Base-by-base conservation (phyloP, 2,797 vertebrate genomes). In the Harpagifer antarcticus region DNA sequence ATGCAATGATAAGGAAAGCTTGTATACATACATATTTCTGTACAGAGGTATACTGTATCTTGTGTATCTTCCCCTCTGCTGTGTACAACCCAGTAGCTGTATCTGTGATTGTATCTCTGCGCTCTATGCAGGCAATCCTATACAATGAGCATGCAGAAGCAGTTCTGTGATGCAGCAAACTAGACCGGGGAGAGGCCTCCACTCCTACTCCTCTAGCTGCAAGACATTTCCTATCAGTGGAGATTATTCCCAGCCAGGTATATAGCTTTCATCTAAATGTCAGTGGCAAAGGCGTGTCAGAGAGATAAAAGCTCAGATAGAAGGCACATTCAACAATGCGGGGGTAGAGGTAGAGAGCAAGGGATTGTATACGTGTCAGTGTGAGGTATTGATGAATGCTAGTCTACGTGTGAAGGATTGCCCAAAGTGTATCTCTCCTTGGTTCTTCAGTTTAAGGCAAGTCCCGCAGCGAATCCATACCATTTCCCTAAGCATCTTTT, bases 191-290 rank as follows among this genome's bases (percentile, higher is more conserved):
- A 78, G 73, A 84, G n/a, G 74, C 73, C 74, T 45, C 49, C 78
- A 70, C 79, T 86, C 74, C 79, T 73, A 31, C 81, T 85, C 65
- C 75, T 44, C 76, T 74, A 66, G 78, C 82, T 75, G 70, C 72
- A 48, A 75, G 81, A 78, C 44, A 53, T 80, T 85, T 72, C 60
- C 83, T 88, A 91, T 91, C 90, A 52, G 76, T 44, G 79, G 73
- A 84, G 85, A 90, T 91, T 82, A 84, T 88, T 90, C 86, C 76
- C 79, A 83, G 79, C 72, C 73, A 53, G 76, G 79, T 80, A 86
- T 68, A 71, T 69, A 81, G 84, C 89, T 89, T 91, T 91, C 87
- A 92, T 93, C 87, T 91, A 89, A 91, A 92, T 90, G 90, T 91
- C 90, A 91, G 88, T 54, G 70, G 79, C 67, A 70, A 72, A 88